These are phyloP conservation scores for Kryptolebias ocellatus DNA, from an alignment of 2,797 vertebrate species.

Conservation along the genomic window DNA sequence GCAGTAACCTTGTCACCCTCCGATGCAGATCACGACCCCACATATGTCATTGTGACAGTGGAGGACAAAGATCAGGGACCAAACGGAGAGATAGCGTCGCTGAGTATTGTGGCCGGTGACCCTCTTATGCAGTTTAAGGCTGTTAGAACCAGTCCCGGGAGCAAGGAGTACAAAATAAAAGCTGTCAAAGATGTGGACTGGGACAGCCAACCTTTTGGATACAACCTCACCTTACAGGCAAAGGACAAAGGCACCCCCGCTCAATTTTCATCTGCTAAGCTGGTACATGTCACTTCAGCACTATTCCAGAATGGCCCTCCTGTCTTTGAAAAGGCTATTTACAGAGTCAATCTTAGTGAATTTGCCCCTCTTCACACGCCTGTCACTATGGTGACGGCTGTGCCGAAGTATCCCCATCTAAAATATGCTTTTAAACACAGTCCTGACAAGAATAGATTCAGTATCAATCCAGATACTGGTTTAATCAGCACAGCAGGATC, in stretches of 20 bases:
- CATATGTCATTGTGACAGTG: conserved; percentile 89
- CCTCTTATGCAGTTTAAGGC: conserved; percentile 92
- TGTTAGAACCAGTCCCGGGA: conserved; percentile 89
- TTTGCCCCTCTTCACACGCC: conserved; percentile 93
- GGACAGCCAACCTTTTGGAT: conserved; percentile 92
- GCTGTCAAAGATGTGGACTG: conserved; percentile 87
- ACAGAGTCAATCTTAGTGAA: conserved; percentile 93
- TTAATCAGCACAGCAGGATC: conserved; percentile 90
- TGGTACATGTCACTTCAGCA: conserved; percentile 89
- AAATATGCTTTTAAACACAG: conserved; percentile 90
- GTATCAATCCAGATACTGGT: conserved; percentile 90
- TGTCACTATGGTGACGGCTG: conserved; percentile 90
- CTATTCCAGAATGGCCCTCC: conserved; percentile 89
- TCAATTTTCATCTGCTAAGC: conserved; percentile 91
- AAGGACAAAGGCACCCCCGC: conserved; percentile 96
- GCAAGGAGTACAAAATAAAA: conserved; percentile 96
- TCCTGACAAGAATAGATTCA: conserved; percentile 85
- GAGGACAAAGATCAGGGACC: conserved; percentile 92
- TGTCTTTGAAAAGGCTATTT: conserved; percentile 89
- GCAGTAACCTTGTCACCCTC: conserved; percentile 86
- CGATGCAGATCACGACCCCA: conserved; percentile 88
- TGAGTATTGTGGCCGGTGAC: conserved; percentile 94
- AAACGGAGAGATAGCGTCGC: conserved; percentile 94
- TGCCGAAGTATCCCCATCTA: conserved; percentile 87
- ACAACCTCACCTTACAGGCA: conserved; percentile 96